Evolutionary conservation across 2,113 vertebrate species (phyloP).

Genomic region (Gymnorhina tibicen): DNA sequence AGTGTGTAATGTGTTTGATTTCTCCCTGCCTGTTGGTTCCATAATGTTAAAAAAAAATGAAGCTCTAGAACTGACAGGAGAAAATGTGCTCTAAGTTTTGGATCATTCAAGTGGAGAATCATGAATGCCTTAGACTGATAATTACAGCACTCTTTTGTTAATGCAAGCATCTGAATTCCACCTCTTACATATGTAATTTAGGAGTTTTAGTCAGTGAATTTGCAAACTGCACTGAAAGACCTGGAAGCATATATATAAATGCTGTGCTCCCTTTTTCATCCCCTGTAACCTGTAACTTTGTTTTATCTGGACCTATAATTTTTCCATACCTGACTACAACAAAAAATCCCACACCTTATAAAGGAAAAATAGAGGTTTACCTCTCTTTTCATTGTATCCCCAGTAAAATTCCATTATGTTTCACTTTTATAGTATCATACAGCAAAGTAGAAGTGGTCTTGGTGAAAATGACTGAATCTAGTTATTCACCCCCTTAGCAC

Average conservation of each 20-base stretch:
- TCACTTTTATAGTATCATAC: not conserved
- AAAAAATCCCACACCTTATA: not conserved
- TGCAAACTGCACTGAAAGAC: not conserved
- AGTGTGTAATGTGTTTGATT: not conserved
- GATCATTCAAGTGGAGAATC: not conserved
- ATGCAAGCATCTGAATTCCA: not conserved
- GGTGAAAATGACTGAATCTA: not conserved
- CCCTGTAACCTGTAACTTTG: not conserved
- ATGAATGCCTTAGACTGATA: not conserved
- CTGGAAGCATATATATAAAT: not conserved
- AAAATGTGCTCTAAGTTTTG: not conserved
- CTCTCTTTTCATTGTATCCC: not conserved
- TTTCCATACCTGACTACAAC: not conserved
- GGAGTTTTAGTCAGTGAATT: not conserved
- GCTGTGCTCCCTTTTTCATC: not conserved
- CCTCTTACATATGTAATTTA: not conserved
- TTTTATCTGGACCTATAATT: not conserved
- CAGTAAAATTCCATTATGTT: not conserved
- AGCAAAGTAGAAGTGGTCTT: not conserved
- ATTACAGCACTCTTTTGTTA: not conserved
- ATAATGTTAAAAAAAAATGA: not conserved
- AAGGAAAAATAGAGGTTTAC: not conserved
- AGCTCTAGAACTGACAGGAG: not conserved
- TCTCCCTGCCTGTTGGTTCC: not conserved
- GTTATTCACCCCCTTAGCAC: not conserved